phyloP scores from a whole-genome alignment of 2,797 vertebrate species.

The Diglossa cyanea region DNA sequence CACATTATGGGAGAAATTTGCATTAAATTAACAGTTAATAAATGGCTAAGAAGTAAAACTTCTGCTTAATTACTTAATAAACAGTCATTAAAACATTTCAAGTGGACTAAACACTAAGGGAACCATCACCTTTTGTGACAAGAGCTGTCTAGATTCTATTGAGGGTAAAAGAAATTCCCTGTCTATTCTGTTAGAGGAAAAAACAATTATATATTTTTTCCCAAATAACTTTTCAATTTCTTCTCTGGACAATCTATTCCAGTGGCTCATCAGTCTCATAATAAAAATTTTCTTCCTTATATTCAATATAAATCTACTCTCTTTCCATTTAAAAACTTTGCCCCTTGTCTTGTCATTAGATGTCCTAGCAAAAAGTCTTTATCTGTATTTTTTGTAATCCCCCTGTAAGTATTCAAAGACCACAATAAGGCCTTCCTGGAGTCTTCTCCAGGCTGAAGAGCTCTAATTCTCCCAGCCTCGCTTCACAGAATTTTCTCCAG shows the following conservation, averaged over 20 bases:
- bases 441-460: not conserved
- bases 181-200: not conserved
- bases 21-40: not conserved
- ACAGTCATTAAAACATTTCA: not conserved
- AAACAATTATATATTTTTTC: not conserved
- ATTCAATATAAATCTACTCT: not conserved
- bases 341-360: accelerated
- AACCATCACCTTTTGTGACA: not conserved
- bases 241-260: not conserved
- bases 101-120: not conserved
- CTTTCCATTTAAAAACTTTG: not conserved
- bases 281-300: not conserved
- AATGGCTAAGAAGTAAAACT: not conserved
- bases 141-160: not conserved
- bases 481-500: not conserved
- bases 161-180: not conserved
- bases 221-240: not conserved
- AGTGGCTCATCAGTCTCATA: not conserved
- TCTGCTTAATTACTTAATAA: slow-evolving; percentile 7
- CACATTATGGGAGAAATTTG: not conserved
- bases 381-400: not conserved
- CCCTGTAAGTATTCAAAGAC: not conserved
- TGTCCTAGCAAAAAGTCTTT: not conserved
- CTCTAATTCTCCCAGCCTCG: not conserved
- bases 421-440: not conserved